phyloP scores from a whole-genome alignment of 2,113 vertebrate species.

The Engystomops pustulosus region DNA sequence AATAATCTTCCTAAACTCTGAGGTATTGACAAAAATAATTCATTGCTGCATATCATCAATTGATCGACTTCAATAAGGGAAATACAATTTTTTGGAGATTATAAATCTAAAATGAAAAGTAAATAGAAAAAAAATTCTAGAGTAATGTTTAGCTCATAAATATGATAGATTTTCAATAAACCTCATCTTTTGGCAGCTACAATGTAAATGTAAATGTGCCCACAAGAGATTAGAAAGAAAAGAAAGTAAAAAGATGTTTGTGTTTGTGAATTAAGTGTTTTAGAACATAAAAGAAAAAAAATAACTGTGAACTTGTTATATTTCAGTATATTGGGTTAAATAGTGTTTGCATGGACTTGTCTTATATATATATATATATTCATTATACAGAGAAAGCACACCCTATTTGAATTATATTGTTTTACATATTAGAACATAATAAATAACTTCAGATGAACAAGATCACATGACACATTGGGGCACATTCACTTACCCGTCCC shows the following conservation, averaged over 20 bases:
- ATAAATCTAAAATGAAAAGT: background rate
- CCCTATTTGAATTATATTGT: too few relatives aligned
- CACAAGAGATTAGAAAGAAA: slow-evolving; percentile 15
- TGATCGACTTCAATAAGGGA: background rate
- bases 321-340: background rate
- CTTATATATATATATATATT: too few relatives aligned
- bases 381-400: too few relatives aligned
- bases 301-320: background rate
- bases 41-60: background rate
- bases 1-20: too few relatives aligned
- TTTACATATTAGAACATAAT: too few relatives aligned
- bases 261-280: background rate
- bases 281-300: background rate
- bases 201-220: slow-evolving; percentile 22
- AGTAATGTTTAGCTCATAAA: slow-evolving; percentile 3
- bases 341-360: background rate
- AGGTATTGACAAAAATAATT: background rate
- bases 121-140: slow-evolving; percentile 1
- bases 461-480: too few relatives aligned
- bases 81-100: background rate
- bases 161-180: slow-evolving; percentile 26
- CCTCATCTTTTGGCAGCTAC: slow-evolving; percentile 18
- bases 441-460: too few relatives aligned
- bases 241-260: slow-evolving; percentile 2
- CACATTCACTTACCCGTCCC: too few relatives aligned